These are phyloP conservation scores for Troides aeacus DNA, from an alignment of 2,888 invertebrate species.

Conservation along the genomic window DNA sequence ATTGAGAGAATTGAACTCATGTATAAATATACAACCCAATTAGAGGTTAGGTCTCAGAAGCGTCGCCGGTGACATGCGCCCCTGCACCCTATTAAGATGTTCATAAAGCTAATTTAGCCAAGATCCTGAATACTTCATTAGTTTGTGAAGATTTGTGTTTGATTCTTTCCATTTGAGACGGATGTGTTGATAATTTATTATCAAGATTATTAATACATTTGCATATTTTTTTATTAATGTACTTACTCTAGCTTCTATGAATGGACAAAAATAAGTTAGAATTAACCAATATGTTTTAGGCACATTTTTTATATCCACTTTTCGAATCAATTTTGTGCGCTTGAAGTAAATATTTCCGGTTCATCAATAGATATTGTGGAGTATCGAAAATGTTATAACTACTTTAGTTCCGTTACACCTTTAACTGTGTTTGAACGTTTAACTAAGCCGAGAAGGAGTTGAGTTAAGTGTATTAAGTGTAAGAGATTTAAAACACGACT, in stretches of 20 bases:
- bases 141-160: not conserved
- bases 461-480: no score
- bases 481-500: no score
- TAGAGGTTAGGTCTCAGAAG: conserved; percentile 55
- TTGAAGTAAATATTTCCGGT: no score
- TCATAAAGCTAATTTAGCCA: conserved; percentile 58
- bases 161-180: not conserved
- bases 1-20: conserved; percentile 53
- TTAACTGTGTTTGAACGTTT: no score
- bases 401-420: no score
- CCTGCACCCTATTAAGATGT: conserved; percentile 50
- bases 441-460: no score
- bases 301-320: no score
- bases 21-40: conserved; percentile 59
- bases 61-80: conserved; percentile 34
- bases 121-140: conserved; percentile 50
- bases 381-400: no score
- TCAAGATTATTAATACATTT: not conserved
- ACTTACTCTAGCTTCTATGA: not conserved
- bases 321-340: no score
- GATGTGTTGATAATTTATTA: not conserved
- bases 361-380: no score
- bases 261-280: no score
- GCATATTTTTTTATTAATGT: not conserved
- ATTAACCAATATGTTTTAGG: no score